Conservation (phyloP, 2,113 vertebrate species). For the Amblyornis subalaris region DNA sequence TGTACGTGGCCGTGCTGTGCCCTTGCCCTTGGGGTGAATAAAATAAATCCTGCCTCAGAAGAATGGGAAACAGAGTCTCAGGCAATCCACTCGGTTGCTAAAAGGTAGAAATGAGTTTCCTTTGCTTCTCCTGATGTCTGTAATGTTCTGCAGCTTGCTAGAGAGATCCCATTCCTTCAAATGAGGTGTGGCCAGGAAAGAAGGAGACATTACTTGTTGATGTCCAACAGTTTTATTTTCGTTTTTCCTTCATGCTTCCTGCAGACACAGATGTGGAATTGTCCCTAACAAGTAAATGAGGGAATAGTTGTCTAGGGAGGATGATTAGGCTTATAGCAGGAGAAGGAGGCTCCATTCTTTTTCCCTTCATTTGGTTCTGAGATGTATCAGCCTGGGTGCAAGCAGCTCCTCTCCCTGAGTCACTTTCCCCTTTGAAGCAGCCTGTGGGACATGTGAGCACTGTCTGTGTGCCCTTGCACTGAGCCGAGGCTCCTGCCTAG, state of each 20-base stretch:
- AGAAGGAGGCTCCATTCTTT: not conserved
- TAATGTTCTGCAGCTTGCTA: not conserved
- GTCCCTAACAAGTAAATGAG: not conserved
- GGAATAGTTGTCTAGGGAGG: not conserved
- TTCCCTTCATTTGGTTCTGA: not conserved
- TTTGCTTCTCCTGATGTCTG: not conserved
- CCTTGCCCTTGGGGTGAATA: not conserved
- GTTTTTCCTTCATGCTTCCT: not conserved
- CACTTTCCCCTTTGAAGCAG: not conserved
- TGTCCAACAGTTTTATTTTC: not conserved
- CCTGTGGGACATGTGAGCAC: not conserved
- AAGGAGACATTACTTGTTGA: not conserved
- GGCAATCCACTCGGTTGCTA: not conserved
- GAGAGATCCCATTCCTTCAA: not conserved
- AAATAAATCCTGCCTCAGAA: not conserved
- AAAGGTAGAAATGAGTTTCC: not conserved
- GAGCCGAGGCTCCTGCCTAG: not conserved
- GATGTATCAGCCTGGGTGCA: not conserved
- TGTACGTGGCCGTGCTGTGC: rapidly evolving
- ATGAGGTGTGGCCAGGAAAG: not conserved
- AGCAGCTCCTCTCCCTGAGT: not conserved
- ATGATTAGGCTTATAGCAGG: not conserved
- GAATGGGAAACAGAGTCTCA: not conserved
- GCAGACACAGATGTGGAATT: not conserved
- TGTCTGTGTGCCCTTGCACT: not conserved